Percentiles rank a stretch among this genome's conserved stretches.
Conservation (phyloP, 2,888 invertebrate genomes). For the Beris chalybata region DNA sequence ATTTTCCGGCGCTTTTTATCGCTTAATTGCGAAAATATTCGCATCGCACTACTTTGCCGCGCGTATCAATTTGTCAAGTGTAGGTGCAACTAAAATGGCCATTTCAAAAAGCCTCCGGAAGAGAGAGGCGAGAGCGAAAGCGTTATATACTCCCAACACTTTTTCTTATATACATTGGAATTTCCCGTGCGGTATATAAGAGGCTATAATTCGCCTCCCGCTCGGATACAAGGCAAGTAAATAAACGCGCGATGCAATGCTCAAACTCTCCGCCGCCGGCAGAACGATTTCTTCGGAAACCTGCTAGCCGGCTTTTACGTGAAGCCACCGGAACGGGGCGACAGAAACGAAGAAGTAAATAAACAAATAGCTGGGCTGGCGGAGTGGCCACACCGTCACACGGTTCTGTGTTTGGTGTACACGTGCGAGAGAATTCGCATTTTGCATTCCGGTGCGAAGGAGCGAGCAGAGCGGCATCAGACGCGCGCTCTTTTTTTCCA, state of each 20-base stretch:
- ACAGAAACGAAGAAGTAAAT: not conserved
- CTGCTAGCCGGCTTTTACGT: no score
- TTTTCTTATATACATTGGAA: no score
- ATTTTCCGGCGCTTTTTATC: conserved; percentile 12
- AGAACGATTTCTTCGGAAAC: no score
- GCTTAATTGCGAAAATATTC: not conserved
- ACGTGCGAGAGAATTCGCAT: conserved; percentile 10
- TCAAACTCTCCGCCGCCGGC: no score
- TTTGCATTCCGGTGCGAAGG: not conserved
- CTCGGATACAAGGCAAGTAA: no score
- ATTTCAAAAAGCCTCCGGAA: no score
- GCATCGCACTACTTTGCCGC: conserved; percentile 8
- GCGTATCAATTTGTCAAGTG: conserved; percentile 12
- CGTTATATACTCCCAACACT: not conserved
- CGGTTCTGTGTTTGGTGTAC: conserved; percentile 10
- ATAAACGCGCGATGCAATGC: no score
- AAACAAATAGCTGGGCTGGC: conserved; percentile 5
- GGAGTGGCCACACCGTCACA: not conserved
- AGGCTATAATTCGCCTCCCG: no score
- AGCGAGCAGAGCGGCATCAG: no score
- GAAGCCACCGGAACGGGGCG: not conserved
- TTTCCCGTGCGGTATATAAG: no score
- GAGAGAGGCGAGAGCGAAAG: not conserved
- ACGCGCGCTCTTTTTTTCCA: no score
- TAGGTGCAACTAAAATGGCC: no score